Base-by-base conservation (phyloP, 2,113 vertebrate genomes). In the Alethe diademata region DNA sequence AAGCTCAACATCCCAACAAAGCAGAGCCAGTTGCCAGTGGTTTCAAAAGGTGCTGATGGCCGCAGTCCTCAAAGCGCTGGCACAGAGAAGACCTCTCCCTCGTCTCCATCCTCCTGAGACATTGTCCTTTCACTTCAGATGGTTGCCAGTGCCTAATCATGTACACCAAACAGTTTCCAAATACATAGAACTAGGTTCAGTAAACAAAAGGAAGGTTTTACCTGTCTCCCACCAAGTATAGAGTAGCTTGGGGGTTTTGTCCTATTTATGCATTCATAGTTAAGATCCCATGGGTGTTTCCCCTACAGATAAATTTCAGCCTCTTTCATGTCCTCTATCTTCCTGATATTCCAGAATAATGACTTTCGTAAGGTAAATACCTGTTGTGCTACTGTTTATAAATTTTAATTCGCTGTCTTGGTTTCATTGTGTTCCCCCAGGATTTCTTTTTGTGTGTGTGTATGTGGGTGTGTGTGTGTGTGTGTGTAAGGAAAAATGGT, bases 321-420 rank as follows among this genome's bases (percentile, higher is more conserved):
- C 2, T 78, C 40, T 71, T 78, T 64, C 28, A 42, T 78, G 31
- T 45, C 31, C 10, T 79, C 25, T 67, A 2, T 67, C 65, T 91
- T 81, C 33, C 73, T 90, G 73, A 70, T 79, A 87, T 64, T 13
- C 40, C 36, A 57, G 33, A 89, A 81, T 57, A 89, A 84, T 78
- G 23, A 54, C 12, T 87, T 94, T 69, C 57, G 31, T 74, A 75
- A 92, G 19, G 61, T 78, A 74, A 87, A 81, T 92, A 31, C 25
- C 53, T 72, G 69, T 87, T 85, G 19, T 69, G n/a, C 38, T 88
- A 42, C 50, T 66, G 70, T 88, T 82, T 88, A 90, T 86, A 58
- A 57, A 61, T 86, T 94, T 90, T 70, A 60, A 73, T 95, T 94
- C 48, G 3, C 33, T 81, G 11, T 88, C 47, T 80, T 3, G 2